Evolutionary conservation across 2,888 invertebrate genomes (phyloP), one percentile per base, ranked within the genome.

Genomic region (Choristoneura rosaceana): DNA sequence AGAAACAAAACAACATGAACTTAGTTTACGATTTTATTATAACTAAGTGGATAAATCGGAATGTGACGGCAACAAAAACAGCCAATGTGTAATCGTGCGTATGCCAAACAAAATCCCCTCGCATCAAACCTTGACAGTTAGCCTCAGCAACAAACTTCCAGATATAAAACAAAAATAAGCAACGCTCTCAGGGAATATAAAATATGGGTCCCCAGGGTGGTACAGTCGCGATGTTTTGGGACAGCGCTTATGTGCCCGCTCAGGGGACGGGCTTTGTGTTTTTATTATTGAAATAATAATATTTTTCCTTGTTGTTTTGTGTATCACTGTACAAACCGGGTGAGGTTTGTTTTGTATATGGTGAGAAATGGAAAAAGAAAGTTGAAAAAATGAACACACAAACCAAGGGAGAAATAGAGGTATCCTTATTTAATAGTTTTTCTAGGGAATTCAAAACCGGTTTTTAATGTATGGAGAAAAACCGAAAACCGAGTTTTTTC

Each of bases 91-190:
- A 25, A 25, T 25, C 4, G 34, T 34, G 7, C 4, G 4, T n/a
- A 47, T 12, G n/a, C 8, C 25, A 12, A 55, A 25, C 0, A 55
- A 55, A 52, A 45, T 45, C 69, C 58, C 63, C 63, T 58, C 17
- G 17, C 38, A 55, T 58, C 61, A 58, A 41, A 60, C 43, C n/a
- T n/a, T 50, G 50, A 59, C 64, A 73, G 71, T 71, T 68, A 69
- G 64, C 47, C 50, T 33, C 45, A 41, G 38, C 38, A 7, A 70
- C n/a, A 59, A 68, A 60, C 60, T 71, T 47, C 14, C 15, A 63
- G 60, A 74, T 74, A 74, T 68, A 71, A 70, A 73, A 71, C 67
- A 71, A 70, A 74, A 74, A 74, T 71, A 74, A 70, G 63, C 74
- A 64, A 66, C 58, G 58, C 59, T 55, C 33, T n/a, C 4, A 12